These are phyloP conservation scores for Heptranchias perlo DNA, from an alignment of 2,113 vertebrate genomes.

Conservation along the genomic window DNA sequence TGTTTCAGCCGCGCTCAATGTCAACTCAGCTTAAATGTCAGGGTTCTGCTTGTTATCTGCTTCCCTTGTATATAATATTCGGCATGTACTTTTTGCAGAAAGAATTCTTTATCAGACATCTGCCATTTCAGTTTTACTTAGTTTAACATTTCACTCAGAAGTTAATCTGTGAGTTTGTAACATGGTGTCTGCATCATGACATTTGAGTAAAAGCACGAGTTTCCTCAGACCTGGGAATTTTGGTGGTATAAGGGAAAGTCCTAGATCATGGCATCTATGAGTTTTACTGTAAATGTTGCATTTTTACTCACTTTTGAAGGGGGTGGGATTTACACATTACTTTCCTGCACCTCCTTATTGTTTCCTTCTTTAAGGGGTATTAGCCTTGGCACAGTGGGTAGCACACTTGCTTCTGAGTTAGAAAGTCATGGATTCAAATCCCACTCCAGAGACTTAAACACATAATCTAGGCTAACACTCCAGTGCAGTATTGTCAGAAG, in stretches of 20 bases:
- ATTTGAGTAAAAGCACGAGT: not conserved
- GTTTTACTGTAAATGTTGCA: not conserved
- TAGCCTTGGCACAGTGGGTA: not conserved
- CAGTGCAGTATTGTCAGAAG: not conserved
- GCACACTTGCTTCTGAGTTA: not conserved
- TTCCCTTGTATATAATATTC: not conserved
- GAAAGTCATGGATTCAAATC: not conserved
- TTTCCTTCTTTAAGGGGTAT: not conserved
- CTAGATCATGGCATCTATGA: not conserved
- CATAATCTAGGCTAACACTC: not conserved
- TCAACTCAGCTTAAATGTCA: constrained; percentile 26
- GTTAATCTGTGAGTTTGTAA: not conserved
- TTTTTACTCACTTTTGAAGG: not conserved
- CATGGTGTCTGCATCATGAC: not conserved
- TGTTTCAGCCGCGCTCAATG: not conserved
- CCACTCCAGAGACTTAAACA: not conserved
- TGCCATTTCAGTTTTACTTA: constrained; percentile 10
- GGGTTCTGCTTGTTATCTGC: not conserved
- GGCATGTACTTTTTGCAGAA: not conserved
- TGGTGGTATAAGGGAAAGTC: not conserved
- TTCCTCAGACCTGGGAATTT: not conserved
- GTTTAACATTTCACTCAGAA: not conserved
- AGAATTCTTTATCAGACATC: not conserved
- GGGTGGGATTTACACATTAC: not conserved
- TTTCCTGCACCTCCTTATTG: not conserved